Evolutionary conservation across 2,888 invertebrate genomes (phyloP), one percentile per base, ranked within the genome.

Genomic region (Eilema caniola): DNA sequence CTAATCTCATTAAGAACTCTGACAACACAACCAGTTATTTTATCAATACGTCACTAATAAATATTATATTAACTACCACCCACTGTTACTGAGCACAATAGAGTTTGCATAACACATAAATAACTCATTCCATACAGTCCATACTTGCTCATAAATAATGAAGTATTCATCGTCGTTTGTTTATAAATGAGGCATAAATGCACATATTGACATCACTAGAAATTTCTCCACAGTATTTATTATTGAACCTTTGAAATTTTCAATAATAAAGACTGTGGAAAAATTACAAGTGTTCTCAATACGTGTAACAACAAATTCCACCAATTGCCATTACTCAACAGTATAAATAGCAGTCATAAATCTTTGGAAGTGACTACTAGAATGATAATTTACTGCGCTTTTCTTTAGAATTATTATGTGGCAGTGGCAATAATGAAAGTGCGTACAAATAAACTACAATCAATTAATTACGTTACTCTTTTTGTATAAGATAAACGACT

Each of bases 31-130:
- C 53, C 20, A 53, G 53, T 53, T 53, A 53, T 8, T 37, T n/a
- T n/a, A 53, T 53, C 53, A n/a, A 53, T 53, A 53, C 53, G 53
- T 53, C n/a, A 53, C 53, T 53, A 53, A n/a, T n/a, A n/a, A 53
- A 53, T n/a, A 53, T 53, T 47, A n/a, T 53, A 53, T n/a, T 53
- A 53, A 53, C n/a, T 53, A n/a, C 53, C 53, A n/a, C 53, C 53
- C 53, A n/a, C 53, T n/a, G n/a, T 53, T 53, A 53, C 20, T n/a
- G 1, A 53, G 53, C 20, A 53, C 53, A 53, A 53, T 53, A 53
- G 53, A 5, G 53, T 53, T 53, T 53, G 53, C 53, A 53, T 53
- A 53, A 53, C 53, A 53, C n/a, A 53, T 10, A 53, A 53, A 53
- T 20, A 53, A 53, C 53, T 53, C n/a, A n/a, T n/a, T 53, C 20